Base-by-base conservation (phyloP, 2,113 vertebrate genomes). In the Nansenia antarctica region DNA sequence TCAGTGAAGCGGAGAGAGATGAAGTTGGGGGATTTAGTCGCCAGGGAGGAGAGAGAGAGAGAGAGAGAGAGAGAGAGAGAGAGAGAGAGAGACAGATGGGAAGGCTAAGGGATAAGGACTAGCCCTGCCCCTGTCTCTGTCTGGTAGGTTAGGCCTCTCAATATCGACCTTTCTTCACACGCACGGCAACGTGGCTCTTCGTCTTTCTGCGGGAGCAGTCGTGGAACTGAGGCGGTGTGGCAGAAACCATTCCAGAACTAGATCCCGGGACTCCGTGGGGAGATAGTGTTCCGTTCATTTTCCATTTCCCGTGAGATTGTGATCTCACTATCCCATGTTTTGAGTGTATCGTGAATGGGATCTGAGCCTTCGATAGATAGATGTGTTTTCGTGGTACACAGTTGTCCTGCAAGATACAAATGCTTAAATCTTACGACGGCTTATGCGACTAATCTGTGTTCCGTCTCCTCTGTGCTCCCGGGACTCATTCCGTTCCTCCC, bases 1-100 rank as follows among this genome's bases (percentile, higher is more conserved):
- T 59, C 78, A 74, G 62, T 29, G 57, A 63, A 69, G 39, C 30
- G 32, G 62, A 60, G 37, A n/a, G 73, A 72, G 73, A 85, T 77
- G 67, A 84, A 77, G 47, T 55, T 11, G 3, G 66, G 47, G 52
- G 75, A 72, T 86, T 90, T 85, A 84, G 81, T 81, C 65, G 53
- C 58, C 35, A 62, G 34, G 67, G 26, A 24, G n/a, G 29, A 53
- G 42, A 73, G 20, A 74, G 76, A 83, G 83, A 85, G n/a, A n/a
- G n/a, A n/a, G 42, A 1, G 3, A 65, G 71, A 14, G n/a, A 69
- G 65, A 70, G 2, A 73, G 30, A 24, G 15, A 42, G 42, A 15
- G 11, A 22, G 47, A 26, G 26, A 24, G 29, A 53, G 42, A 73
- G 20, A 74, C 78, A 83, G 83, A 85, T 83, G 83, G 85, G 73